Evolutionary conservation across 2,888 invertebrate genomes (phyloP), one percentile per base, ranked within the genome.

Genomic region (Latrodectus hesperus): DNA sequence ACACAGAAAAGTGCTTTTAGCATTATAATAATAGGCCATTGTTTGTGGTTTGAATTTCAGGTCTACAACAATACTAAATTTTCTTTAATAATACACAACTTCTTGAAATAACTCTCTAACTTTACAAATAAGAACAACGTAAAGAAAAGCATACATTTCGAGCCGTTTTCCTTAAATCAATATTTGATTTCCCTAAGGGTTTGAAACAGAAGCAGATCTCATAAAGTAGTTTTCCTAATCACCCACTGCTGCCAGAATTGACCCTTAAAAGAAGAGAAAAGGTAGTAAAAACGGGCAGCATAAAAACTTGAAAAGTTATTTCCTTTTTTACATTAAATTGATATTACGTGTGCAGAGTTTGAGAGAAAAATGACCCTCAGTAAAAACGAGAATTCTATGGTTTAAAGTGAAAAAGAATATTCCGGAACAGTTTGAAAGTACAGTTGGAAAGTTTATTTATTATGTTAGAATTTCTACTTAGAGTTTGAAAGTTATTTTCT

Each of bases 261-360:
- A 60, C 60, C 60, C 60, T 60, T 60, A 60, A 60, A 60, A 11
- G 60, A 60, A 60, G 60, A 12, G 60, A 60, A n/a, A 12, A 6
- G 60, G 60, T 10, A 12, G 60, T 16, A 60, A 60, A n/a, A 60
- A 10, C 4, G n/a, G 10, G 60, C 16, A 6, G 38, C 60, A 60
- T 60, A 60, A 60, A 60, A 60, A 60, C 60, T 60, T 11, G 60
- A 60, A 60, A 60, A 60, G 14, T 38, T 60, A 12, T 60, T n/a
- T 60, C 60, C n/a, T n/a, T 55, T 55, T 60, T 60, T 60, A 16
- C n/a, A 60, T 60, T n/a, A 60, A 60, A 60, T 60, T 60, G 60
- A 60, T 60, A 60, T 60, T 60, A 60, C 60, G 60, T 60, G 60
- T 60, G n/a, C n/a, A n/a, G 60, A 60, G 60, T 60, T 60, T 60